phyloP scores from a whole-genome alignment of 2,113 vertebrate genomes.

The Lonchura striata region DNA sequence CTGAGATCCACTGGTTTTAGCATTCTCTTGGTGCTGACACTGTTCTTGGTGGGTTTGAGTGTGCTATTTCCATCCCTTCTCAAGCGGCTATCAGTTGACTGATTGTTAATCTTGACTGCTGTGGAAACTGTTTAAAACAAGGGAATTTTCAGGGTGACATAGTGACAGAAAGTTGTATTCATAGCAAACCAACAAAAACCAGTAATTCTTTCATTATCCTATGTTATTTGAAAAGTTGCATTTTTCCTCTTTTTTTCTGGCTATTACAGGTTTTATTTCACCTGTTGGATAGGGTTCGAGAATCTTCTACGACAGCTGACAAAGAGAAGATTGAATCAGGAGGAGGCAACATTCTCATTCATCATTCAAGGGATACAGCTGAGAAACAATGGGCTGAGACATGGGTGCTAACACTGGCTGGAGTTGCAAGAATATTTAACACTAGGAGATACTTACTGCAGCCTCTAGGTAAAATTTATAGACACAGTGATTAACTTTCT shows the following conservation, averaged over 20 bases:
- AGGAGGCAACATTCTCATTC: constrained; percentile 98
- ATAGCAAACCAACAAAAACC: too few species aligned
- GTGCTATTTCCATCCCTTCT: background rate
- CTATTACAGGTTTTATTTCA: constrained; percentile 90
- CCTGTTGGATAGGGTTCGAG: constrained; percentile 89
- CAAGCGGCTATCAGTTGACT: background rate
- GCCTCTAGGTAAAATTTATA: constrained; percentile 82
- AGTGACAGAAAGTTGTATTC: background rate
- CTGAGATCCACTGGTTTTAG: background rate
- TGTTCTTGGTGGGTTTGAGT: background rate
- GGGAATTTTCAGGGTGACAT: background rate
- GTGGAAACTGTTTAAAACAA: background rate
- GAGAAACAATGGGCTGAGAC: constrained; percentile 99
- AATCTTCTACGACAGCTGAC: constrained; percentile 94
- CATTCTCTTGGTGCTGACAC: background rate
- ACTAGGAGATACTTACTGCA: constrained; percentile 93
- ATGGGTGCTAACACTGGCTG: constrained; percentile 95
- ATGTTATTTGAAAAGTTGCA: background rate
- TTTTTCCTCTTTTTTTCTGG: background rate
- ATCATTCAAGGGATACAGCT: constrained; percentile 98
- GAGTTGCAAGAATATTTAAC: constrained; percentile 97
- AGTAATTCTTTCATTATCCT: too few species aligned
- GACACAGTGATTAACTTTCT: background rate
- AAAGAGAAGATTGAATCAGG: constrained; percentile 99
- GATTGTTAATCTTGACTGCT: background rate